These are phyloP conservation scores for Ceyx margarethae DNA, from an alignment of 2,113 vertebrate species.

Conservation along the genomic window DNA sequence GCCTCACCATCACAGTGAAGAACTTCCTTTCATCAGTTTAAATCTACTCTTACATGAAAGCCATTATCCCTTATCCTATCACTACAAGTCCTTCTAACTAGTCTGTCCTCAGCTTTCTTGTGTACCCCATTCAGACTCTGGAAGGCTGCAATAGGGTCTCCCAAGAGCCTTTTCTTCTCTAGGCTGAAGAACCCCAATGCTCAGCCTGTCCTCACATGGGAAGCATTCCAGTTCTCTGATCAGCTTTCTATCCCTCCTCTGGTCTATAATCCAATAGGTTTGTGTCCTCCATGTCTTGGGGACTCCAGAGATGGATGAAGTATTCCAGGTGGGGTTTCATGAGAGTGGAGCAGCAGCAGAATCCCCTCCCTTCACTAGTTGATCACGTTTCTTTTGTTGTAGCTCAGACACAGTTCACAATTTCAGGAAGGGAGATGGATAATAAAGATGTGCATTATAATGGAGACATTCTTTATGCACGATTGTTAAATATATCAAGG, in stretches of 20 bases:
- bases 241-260: not conserved
- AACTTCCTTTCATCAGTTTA: not conserved
- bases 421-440: not conserved
- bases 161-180: not conserved
- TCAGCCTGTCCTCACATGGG: not conserved
- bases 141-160: not conserved
- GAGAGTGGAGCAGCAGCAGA: not conserved
- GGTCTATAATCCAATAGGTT: not conserved
- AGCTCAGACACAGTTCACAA: not conserved
- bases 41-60: not conserved
- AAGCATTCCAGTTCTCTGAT: not conserved
- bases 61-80: not conserved
- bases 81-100: not conserved
- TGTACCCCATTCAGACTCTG: not conserved
- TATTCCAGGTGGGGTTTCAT: not conserved
- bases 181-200: not conserved
- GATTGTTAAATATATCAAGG: not conserved
- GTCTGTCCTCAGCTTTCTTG: not conserved
- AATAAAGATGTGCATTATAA: not conserved
- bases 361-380: not conserved
- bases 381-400: not conserved
- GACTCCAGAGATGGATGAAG: not conserved
- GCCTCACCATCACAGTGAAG: not conserved
- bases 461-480: not conserved
- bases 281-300: not conserved